These are phyloP conservation scores for Acrocephalus kingi DNA, from an alignment of 2,113 vertebrate species.

Conservation along the genomic window DNA sequence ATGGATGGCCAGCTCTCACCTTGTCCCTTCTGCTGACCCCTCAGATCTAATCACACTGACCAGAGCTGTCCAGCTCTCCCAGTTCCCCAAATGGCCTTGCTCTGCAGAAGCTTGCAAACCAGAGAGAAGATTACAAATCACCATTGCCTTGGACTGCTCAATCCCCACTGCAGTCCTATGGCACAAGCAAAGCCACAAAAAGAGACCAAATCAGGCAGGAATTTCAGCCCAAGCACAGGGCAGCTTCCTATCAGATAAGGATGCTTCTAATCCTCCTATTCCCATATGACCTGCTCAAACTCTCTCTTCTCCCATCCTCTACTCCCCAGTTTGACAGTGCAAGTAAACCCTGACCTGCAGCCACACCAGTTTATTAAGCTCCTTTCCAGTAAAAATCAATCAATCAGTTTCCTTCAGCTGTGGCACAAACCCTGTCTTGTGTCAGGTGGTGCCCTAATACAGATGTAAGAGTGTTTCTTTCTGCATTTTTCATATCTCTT, in stretches of 20 bases:
- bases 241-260: background rate
- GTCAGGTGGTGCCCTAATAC: background rate
- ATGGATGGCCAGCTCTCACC: background rate
- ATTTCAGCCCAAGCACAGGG: background rate
- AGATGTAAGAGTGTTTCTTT: background rate
- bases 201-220: background rate
- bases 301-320: background rate
- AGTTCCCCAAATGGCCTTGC: background rate
- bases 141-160: background rate
- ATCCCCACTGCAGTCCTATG: fast-evolving
- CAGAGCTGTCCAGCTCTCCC: background rate
- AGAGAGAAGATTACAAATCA: background rate
- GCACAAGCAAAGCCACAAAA: background rate
- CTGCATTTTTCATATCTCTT: background rate
- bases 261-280: background rate
- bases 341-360: background rate
- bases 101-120: background rate
- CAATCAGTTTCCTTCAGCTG: background rate
- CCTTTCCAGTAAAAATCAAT: background rate
- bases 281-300: background rate
- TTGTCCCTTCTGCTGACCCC: background rate
- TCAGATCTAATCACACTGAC: background rate
- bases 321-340: background rate
- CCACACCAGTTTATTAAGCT: background rate
- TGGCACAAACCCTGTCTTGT: background rate